phyloP scores from a whole-genome alignment of 2,113 vertebrate genomes.

The Dipodomys merriami region DNA sequence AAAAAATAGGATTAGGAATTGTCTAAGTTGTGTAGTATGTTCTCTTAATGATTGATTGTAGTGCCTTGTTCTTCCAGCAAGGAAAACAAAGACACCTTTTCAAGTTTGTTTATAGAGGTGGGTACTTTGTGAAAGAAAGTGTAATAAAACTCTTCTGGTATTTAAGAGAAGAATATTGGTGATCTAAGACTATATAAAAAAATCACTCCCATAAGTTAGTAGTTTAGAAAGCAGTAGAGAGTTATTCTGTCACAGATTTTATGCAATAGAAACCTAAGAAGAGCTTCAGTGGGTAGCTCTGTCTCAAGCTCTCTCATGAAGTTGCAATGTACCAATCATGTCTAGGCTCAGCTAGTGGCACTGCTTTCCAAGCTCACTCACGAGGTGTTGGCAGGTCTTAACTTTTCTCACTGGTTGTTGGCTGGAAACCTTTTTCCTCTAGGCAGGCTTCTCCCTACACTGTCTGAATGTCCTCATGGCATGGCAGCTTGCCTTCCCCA shows the following conservation, averaged over 20 bases:
- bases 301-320: not conserved
- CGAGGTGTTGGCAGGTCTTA: not conserved
- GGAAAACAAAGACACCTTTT: constrained; percentile 14
- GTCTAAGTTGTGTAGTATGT: not conserved
- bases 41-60: not conserved
- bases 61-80: not conserved
- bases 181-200: not conserved
- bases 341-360: not conserved
- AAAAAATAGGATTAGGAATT: not conserved
- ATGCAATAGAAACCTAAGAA: constrained; percentile 24
- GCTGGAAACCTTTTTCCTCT: not conserved
- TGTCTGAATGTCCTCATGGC: not conserved
- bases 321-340: not conserved
- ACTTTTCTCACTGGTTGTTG: not conserved
- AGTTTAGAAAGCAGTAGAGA: not conserved
- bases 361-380: not conserved
- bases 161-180: not conserved
- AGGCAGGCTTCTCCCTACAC: not conserved
- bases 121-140: not conserved
- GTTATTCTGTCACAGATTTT: constrained; percentile 6
- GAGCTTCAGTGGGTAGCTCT: not conserved
- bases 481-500: not conserved
- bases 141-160: constrained; percentile 5
- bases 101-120: not conserved
- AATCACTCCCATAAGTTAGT: not conserved